Conservation (phyloP, 2,113 vertebrate species). For the Pseudorhombus dupliciocellatus region DNA sequence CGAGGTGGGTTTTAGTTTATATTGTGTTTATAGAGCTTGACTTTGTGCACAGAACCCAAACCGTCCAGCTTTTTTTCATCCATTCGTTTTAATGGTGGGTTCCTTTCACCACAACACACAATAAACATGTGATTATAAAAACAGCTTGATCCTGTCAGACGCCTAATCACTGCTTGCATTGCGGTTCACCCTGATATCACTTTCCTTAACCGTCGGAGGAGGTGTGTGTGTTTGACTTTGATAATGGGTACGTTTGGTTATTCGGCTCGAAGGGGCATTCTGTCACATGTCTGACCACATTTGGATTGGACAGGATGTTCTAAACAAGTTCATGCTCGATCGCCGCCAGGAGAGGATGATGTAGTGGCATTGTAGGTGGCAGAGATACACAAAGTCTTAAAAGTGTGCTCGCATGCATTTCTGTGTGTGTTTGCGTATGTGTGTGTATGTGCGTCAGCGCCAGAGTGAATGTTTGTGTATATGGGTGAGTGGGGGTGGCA, state of each 20-base stretch:
- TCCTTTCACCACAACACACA: conserved; percentile 51
- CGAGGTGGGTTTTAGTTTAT: conserved; percentile 3
- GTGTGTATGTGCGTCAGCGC: conserved; percentile 39
- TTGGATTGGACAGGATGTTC: conserved; percentile 70
- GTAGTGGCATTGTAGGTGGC: conserved; percentile 73
- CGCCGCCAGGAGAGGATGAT: conserved; percentile 61
- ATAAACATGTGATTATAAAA: conserved; percentile 73
- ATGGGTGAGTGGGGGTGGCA: conserved; percentile 75
- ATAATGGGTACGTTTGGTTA: conserved; percentile 56
- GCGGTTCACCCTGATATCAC: conserved; percentile 62
- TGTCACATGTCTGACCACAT: conserved; percentile 66
- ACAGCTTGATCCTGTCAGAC: conserved; percentile 60
- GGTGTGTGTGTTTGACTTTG: conserved; percentile 62
- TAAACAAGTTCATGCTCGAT: conserved; percentile 66
- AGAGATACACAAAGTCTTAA: conserved; percentile 65
- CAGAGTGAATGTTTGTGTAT: conserved; percentile 70
- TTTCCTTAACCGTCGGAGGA: conserved; percentile 63
- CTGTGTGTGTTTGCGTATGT: conserved; percentile 21
- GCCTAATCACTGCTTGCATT: conserved; percentile 63
- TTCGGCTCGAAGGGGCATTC: conserved; percentile 44
- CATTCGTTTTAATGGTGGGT: conserved; percentile 59
- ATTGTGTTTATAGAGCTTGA: background rate
- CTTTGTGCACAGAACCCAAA: background rate
- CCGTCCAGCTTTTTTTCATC: conserved; percentile 23
- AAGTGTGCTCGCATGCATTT: conserved; percentile 49